phyloP scores from a whole-genome alignment of 2,113 vertebrate species.

The Odocoileus hemionus region DNA sequence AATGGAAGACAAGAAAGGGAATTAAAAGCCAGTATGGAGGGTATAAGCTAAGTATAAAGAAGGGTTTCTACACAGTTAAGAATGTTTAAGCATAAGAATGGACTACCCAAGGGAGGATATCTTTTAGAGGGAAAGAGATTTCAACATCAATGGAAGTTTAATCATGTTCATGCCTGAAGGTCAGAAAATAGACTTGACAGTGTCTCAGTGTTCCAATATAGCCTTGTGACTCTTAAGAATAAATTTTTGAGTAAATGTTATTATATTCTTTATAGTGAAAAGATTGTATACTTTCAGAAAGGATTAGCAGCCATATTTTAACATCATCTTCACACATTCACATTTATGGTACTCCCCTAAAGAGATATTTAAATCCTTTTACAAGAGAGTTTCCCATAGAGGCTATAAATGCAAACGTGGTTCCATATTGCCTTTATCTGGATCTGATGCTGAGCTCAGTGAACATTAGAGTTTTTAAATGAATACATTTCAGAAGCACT shows the following conservation, averaged over 20 bases:
- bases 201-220: not conserved
- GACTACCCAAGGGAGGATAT: not conserved
- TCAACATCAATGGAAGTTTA: not conserved
- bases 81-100: not conserved
- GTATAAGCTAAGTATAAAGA: not conserved
- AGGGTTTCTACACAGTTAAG: not conserved
- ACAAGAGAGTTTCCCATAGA: constrained; percentile 33
- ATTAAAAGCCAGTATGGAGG: not conserved
- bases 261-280: constrained; percentile 26
- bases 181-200: constrained; percentile 24
- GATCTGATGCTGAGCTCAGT: constrained; percentile 51
- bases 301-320: constrained; percentile 45
- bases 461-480: constrained; percentile 38
- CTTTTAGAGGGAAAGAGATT: not conserved
- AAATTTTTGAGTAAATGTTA: constrained; percentile 49
- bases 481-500: constrained; percentile 19
- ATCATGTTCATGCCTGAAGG: constrained; percentile 12
- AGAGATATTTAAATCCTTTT: constrained; percentile 56
- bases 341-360: constrained; percentile 36
- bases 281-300: constrained; percentile 42
- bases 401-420: constrained; percentile 8
- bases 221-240: constrained; percentile 21
- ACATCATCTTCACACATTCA: constrained; percentile 37
- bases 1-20: not conserved
- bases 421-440: constrained; percentile 44